Evolutionary conservation across 2,888 invertebrate genomes (phyloP), one percentile per base, ranked within the genome.

Genomic region (Stegana nigrithorax): DNA sequence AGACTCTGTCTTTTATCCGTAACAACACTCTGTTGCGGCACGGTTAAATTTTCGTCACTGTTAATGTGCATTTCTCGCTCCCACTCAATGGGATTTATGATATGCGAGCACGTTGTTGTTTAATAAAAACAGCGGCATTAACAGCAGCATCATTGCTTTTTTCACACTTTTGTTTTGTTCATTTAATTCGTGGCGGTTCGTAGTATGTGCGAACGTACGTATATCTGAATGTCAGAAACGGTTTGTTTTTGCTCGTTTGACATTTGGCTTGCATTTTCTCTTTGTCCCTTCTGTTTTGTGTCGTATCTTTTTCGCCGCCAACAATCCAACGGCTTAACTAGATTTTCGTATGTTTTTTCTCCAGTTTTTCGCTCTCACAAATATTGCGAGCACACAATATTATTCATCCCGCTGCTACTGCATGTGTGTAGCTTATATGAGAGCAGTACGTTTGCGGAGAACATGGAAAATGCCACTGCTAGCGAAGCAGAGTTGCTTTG

Each of bases 131-230:
- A n/a, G n/a, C n/a, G n/a, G n/a, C n/a, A n/a, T n/a, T n/a, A n/a
- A n/a, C n/a, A n/a, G n/a, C n/a, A n/a, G n/a, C n/a, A n/a, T n/a
- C n/a, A n/a, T n/a, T n/a, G n/a, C n/a, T n/a, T n/a, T 36, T 70
- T 76, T 72, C 67, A 75, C 69, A 68, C 61, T 75, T 80, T 80
- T 80, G 80, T 80, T 80, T 81, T 80, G 82, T 77, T 80, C 74
- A 71, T 72, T 69, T 73, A 75, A 64, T 81, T 80, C 81, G 81
- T 81, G 75, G 71, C 75, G 75, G 53, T 53, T 53, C 53, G 7
- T 53, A 29, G 32, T n/a, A 53, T 53, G 29, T 29, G n/a, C 63
- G 62, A 66, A 62, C 60, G 51, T 60, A 19, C 61, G 61, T 51
- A 62, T 66, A 51, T 45, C 55, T 56, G 44, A n/a, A n/a, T 4